Base-by-base conservation (phyloP, 2,113 vertebrate genomes). In the Erinaceus europaeus region DNA sequence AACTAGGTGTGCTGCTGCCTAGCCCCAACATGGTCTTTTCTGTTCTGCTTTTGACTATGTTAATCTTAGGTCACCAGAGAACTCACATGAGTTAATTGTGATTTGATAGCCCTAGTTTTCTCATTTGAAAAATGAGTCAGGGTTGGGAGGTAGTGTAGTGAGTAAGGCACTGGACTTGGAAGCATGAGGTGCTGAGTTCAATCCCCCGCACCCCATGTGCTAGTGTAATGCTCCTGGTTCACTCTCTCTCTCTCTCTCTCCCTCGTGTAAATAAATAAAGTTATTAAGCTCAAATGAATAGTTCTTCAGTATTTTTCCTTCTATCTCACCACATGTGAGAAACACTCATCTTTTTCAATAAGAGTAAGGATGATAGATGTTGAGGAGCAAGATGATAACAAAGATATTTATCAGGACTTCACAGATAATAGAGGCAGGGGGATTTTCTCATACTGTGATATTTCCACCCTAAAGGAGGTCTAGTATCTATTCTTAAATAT, bases 381-480 rank as follows among this genome's bases (percentile, higher is more conserved):
- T 57, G 55, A 12, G 25, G 6, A 27, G 18, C 25, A 57, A 57
- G 2, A n/a, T 84, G 32, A 69, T 65, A 59, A 84, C 81, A 53
- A 69, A 53, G 73, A 13, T 83, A 40, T 12, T 52, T 50, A 65
- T 15, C 53, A 85, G 72, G 44, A 61, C 62, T 27, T 78, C 42
- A 25, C 38, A 71, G 46, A 36, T 13, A 69, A 20, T 46, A 53
- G 20, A 29, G n/a, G 13, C 9, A 61, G 36, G 21, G 36, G 61
- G n/a, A 18, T 73, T 74, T 90, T 71, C 69, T 91, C 34, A 69
- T 40, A 40, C 59, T 42, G 46, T 64, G n/a, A 61, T 42, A 77
- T 52, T 91, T 85, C 48, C 42, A 86, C 55, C 13, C 59, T 53
- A 34, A 29, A 62, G 27, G 36, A 72, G 62, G 83, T 90, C 65